A percentile compares a stretch with the other conserved stretches of the same genome.
Evolutionary conservation across 2,888 invertebrate species (phyloP).

Genomic region (Cephus rjabovi): DNA sequence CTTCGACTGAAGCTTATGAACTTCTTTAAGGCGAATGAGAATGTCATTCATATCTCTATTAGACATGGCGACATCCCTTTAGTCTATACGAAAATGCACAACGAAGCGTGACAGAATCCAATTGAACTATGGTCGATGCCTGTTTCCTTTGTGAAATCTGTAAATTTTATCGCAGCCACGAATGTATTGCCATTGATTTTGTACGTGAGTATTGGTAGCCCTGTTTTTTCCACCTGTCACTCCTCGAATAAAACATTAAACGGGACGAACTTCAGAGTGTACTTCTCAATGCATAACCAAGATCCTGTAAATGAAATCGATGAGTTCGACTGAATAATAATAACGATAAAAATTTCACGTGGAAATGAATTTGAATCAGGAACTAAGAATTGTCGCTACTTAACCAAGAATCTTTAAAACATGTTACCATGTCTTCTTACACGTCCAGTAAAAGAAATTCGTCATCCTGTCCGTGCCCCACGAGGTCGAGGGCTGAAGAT

Average conservation of each 20-base stretch:
- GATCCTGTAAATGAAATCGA: not conserved
- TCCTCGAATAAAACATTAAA: not conserved
- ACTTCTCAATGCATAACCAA: not conserved
- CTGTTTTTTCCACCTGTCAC: not conserved
- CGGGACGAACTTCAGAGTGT: not conserved
- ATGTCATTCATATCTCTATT: not conserved
- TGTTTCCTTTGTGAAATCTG: not conserved
- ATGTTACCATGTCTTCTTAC: not conserved
- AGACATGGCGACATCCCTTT: not conserved
- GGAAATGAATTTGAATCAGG: not conserved
- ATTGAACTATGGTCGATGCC: not conserved
- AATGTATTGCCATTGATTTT: not conserved
- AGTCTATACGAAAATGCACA: not conserved
- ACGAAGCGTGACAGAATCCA: not conserved
- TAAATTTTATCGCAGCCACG: not conserved
- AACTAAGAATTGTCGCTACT: not conserved
- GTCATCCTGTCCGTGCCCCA: not conserved
- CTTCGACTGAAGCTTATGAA: constrained; percentile 39
- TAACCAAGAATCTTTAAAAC: not conserved
- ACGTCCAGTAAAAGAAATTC: not conserved
- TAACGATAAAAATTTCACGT: not conserved
- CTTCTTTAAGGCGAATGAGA: constrained; percentile 32
- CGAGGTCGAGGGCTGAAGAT: not conserved
- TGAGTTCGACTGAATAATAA: not conserved
- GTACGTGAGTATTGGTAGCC: not conserved